A percentile compares a stretch with the other conserved stretches of the same genome.
These are phyloP conservation scores for Erynnis tages DNA, from an alignment of 2,888 invertebrate species.

Conservation along the genomic window DNA sequence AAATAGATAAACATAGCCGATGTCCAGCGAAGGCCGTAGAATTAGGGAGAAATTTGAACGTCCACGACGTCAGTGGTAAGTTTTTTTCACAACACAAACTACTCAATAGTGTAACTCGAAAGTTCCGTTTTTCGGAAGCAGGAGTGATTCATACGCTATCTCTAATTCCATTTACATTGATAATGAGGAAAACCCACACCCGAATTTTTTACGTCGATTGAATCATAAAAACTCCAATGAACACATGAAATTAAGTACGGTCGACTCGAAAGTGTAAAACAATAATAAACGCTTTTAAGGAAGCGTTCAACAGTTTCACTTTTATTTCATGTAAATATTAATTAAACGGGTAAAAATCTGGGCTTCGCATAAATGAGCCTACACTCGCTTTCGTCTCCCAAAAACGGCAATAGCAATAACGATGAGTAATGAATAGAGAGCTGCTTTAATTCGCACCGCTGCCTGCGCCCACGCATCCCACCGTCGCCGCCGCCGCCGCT, in stretches of 20 bases:
- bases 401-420: slow-evolving; percentile 76
- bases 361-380: slow-evolving; percentile 50
- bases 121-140: no score
- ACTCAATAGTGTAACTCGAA: no score
- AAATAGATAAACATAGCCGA: no score
- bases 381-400: slow-evolving; percentile 76
- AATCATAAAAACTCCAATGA: slow-evolving; percentile 6
- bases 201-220: background rate
- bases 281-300: slow-evolving; percentile 21
- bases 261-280: slow-evolving; percentile 7
- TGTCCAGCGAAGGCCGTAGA: no score
- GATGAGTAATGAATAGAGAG: slow-evolving; percentile 82
- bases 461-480: slow-evolving; percentile 67
- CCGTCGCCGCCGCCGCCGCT: slow-evolving; percentile 28
- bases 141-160: slow-evolving; percentile 4
- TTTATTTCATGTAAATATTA: slow-evolving; percentile 28
- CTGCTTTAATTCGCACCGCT: slow-evolving; percentile 76
- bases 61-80: no score
- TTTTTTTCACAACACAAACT: no score
- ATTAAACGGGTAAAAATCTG: slow-evolving; percentile 20
- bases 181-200: slow-evolving; percentile 7
- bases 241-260: slow-evolving; percentile 5
- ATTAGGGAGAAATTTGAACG: no score
- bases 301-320: slow-evolving; percentile 22
- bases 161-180: slow-evolving; percentile 4